phyloP scores from a whole-genome alignment of 2,797 vertebrate genomes.

The Sarcophilus harrisii region DNA sequence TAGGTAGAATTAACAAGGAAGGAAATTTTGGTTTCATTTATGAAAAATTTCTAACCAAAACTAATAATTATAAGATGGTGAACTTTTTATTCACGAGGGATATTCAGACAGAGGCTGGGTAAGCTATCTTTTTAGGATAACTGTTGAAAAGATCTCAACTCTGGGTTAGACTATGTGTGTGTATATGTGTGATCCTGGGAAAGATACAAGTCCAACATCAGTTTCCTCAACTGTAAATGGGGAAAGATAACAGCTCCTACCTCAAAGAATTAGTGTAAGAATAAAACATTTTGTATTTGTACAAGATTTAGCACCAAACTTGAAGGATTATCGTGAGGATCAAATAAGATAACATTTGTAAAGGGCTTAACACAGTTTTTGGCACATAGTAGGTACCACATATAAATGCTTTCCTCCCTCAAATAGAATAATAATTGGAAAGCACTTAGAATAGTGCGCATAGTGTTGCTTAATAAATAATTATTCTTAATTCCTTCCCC shows the following conservation, averaged over 20 bases:
- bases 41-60: background rate
- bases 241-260: background rate
- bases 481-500: background rate
- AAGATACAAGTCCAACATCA: background rate
- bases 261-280: background rate
- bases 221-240: background rate
- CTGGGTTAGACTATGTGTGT: background rate
- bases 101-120: background rate
- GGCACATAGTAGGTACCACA: background rate
- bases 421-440: background rate
- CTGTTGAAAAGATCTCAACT: background rate
- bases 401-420: background rate
- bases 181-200: background rate
- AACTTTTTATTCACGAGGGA: background rate
- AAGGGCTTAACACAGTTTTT: background rate
- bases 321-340: background rate
- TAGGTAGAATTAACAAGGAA: background rate
- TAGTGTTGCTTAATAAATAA: background rate
- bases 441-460: background rate
- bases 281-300: no score
- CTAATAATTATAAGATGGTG: background rate
- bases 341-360: background rate
- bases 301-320: no score
- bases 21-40: background rate
- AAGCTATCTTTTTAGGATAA: background rate